Base-by-base conservation (phyloP, 2,797 vertebrate species). In the Tamandua tetradactyla region DNA sequence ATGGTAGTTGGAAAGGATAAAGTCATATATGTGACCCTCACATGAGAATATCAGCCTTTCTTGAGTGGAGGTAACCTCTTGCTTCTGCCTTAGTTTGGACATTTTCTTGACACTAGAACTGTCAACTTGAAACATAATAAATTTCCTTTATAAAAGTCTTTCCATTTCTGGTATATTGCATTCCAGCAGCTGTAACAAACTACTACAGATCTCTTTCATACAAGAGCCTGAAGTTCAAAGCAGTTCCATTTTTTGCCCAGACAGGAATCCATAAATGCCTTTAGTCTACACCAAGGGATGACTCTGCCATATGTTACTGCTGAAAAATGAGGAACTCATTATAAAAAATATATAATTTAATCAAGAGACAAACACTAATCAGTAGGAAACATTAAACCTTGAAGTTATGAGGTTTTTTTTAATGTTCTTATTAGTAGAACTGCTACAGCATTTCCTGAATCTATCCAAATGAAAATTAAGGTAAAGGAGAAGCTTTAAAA, bases 311-410 rank as follows among this genome's bases (percentile, higher is more conserved):
- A 91, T 76, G 94, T 93, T 96, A 96, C 42, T 90, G 76, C 47
- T 96, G 94, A 97, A 83, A 98, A 97, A 97, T 93, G 95, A 97
- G 97, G 79, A 82, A 85, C 35, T 95, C 95, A 64, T n/a, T 95
- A 97, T 97, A 97, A 97, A 98, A 98, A 98, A 98, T 97, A 96
- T 84, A 98, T 97, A 97, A 97, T 97, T 97, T 98, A 98, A 98
- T 98, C 96, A 98, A 96, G 96, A 96, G 89, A 97, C 98, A 98
- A 89, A 93, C 94, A 71, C 93, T 97, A 98, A 97, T 97, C 94
- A 97, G 97, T 95, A 96, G 84, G 83, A 98, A 98, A 98, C 97
- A 96, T 95, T 91, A 93, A 96, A 95, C 68, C 84, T 75, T 96
- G 91, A 97, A 98, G 95, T 89, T 97, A 95, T 78, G 85, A 47